A percentile compares a stretch with the other conserved stretches of the same genome.
These are phyloP conservation scores for Dissostichus mawsoni DNA, from an alignment of 2,113 vertebrate genomes.

Conservation along the genomic window DNA sequence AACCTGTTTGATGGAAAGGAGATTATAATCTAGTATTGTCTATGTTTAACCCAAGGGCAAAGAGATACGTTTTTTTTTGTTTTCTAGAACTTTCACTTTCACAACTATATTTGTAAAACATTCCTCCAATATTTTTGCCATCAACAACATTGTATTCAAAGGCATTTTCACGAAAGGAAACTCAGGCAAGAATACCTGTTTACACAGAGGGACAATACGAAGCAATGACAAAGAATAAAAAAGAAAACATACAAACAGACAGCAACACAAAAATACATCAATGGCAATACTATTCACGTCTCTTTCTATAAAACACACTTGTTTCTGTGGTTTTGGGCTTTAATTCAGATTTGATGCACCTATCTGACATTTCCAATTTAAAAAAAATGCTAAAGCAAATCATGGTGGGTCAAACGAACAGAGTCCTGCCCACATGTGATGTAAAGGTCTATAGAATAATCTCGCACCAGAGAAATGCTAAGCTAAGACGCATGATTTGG, in stretches of 20 bases:
- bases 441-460: neutral
- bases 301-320: neutral
- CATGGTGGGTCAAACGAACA: neutral
- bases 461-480: too few species aligned
- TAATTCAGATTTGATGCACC: neutral
- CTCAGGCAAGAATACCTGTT: conserved; percentile 4
- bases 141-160: conserved; percentile 4
- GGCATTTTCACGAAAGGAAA: conserved; percentile 18
- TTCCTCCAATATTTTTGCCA: neutral
- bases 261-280: conserved; percentile 8
- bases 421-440: neutral
- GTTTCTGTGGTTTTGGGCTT: neutral
- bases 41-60: too few species aligned
- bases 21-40: too few species aligned
- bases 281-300: conserved; percentile 10
- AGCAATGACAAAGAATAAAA: conserved; percentile 5
- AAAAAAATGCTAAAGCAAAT: neutral
- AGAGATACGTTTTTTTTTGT: too few species aligned
- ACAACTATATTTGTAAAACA: neutral
- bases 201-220: neutral
- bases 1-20: too few species aligned
- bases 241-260: conserved; percentile 2
- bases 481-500: neutral
- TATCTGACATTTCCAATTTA: neutral
- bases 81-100: too few species aligned